These are phyloP conservation scores for Sterrhoptilus dennistouni DNA, from an alignment of 2,113 vertebrate genomes.

Conservation along the genomic window DNA sequence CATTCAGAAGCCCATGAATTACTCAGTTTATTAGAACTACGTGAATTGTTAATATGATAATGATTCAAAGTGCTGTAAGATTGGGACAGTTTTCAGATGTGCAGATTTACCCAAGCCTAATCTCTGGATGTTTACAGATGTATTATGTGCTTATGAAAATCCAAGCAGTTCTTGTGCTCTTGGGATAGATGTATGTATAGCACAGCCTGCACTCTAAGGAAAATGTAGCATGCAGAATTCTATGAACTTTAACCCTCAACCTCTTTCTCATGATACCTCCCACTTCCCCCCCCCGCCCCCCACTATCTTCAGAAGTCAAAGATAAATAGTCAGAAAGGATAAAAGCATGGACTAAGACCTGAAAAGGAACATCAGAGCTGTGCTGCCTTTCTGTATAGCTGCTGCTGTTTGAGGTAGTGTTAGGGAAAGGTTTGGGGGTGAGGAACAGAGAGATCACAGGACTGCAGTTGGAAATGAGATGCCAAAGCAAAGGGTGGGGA, in stretches of 20 bases:
- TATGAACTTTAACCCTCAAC: background rate
- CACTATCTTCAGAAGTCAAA: background rate
- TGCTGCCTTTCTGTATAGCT: background rate
- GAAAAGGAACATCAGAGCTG: conserved; percentile 11
- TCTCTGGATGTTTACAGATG: conserved; percentile 35
- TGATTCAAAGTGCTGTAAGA: background rate
- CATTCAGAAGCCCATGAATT: conserved; percentile 12
- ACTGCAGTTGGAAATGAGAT: background rate
- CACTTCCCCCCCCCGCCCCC: background rate
- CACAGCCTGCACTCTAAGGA: background rate
- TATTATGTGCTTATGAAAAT: conserved; percentile 35
- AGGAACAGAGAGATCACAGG: background rate
- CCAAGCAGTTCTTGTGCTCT: background rate
- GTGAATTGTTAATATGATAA: conserved; percentile 31
- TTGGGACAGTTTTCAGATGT: conserved; percentile 11
- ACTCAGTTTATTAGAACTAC: background rate
- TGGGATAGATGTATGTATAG: background rate
- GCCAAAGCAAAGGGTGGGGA: background rate
- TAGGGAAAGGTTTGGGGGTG: background rate
- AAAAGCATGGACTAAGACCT: background rate
- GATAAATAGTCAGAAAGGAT: conserved; percentile 27
- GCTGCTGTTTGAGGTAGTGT: background rate
- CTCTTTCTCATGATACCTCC: background rate
- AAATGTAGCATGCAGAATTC: background rate
- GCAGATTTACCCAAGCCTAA: conserved; percentile 27